Evolutionary conservation across 2,113 vertebrate species (phyloP), one percentile per base, ranked within the genome.

Genomic region (Bagarius yarrelli): DNA sequence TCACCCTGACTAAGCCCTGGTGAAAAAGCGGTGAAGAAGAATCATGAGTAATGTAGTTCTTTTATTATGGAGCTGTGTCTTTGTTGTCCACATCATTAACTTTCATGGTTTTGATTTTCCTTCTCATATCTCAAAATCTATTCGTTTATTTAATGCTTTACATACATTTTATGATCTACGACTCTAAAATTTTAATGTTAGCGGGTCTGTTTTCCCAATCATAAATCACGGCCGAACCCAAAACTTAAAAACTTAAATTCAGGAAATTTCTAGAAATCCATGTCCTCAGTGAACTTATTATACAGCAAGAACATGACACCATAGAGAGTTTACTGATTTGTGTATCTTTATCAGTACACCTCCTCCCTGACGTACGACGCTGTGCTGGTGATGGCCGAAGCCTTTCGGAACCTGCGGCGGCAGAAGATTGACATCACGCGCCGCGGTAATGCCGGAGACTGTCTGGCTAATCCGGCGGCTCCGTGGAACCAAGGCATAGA

Each of bases 401-500:
- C 98, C 2, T 99, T 99, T 84, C 95, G 97, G 82, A 98, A 95
- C 84, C 96, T 99, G 47, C 94, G 98, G 80, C 94, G 95, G 71
- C 97, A 98, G 86, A 98, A 98, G 92, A 97, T 99, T 76, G 98
- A 99, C 87, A 99, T 99, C 90, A 98, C 96, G 84, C 95, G 98
- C 55, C 94, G 97, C 88, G 98, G 98, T 70, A 99, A 99, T 76
- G 98, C 97, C n/a, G 97, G 97, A 2, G 98, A 99, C 91, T 99
- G 98, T 86, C 93, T 99, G 81, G 98, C 97, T 57, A 99, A 99
- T 85, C 98, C 98, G 34, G 98, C 98, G 47, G 98, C 97, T 64
- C 98, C 98, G 0, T 99, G 98, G 98, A 96, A 97, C 82, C 98
- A 99, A 91, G 98, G 98, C 55, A 98, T 99, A 87, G 98, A 99